Base-by-base conservation (phyloP, 2,888 invertebrate genomes). In the Lasioglossum marginatum region DNA sequence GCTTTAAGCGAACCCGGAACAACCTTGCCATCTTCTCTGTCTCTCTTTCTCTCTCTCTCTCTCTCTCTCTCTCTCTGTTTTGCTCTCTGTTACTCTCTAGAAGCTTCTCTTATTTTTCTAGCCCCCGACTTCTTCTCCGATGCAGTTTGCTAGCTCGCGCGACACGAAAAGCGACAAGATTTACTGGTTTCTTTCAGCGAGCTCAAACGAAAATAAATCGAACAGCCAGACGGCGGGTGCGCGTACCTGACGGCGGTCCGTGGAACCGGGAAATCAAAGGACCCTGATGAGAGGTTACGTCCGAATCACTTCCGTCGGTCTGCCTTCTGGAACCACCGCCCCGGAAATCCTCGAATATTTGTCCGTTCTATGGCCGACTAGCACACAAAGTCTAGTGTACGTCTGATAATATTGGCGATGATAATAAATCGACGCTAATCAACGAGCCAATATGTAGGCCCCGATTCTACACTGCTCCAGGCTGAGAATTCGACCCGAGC, bases 131-230 rank as follows among this genome's bases (percentile, higher is more conserved):
- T 68, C 34, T 66, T 48, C 71, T 52, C 43, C 75, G 14, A 6
- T 52, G 19, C 34, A 70, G 73, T 77, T 81, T 74, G 71, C 74
- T 40, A 31, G 45, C 27, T 63, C 71, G 37, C 52, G 63, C 66
- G 77, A 77, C 57, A 57, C 72, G 70, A 63, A 71, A 74, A 74
- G 79, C 82, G 75, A 71, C 79, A 68, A 82, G 87, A 87, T 87
- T 88, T 82, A 31, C 79, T 79, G 48, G 68, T 43, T 57, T 71
- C 63, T n/a, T 45, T n/a, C 72, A 10, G 31, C 63, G 48, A 34
- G 60, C 63, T 74, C 72, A 43, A 86, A 82, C 78, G 82, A 79
- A 79, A 79, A 81, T 60, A 86, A 86, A 86, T 86, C 76, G 76
- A 86, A 75, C 40, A 45, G 60, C 80, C 27, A 45, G 72, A 66